Conservation (phyloP, 1,140 invertebrate species). For the Trigoniulus corallinus region DNA sequence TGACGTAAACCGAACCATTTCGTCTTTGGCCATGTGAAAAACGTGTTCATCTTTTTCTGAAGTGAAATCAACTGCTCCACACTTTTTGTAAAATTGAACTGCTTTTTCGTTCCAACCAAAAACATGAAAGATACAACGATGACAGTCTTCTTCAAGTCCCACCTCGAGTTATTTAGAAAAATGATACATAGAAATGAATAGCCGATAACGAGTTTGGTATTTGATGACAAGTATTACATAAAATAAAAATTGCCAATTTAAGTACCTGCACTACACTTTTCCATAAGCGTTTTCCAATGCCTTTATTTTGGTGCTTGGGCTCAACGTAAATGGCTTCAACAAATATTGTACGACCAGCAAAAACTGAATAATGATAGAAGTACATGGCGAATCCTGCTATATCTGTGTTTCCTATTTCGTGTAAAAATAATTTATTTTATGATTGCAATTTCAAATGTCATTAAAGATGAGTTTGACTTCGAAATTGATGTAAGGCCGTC, state of each 20-base stretch:
- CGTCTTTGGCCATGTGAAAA: constrained; percentile 37
- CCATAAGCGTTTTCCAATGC: constrained; percentile 52
- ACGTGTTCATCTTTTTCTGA: constrained; percentile 46
- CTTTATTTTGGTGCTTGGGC: constrained; percentile 37
- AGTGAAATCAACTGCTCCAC: constrained; percentile 48
- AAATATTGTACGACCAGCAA: constrained; percentile 51
- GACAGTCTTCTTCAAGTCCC: constrained; percentile 35
- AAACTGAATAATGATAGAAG: constrained; percentile 59
- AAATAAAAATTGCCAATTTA: background rate
- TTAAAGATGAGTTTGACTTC: too few relatives aligned
- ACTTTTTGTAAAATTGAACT: constrained; percentile 47
- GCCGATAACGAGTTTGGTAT: background rate
- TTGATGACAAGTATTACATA: background rate
- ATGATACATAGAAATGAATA: background rate
- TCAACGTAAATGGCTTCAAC: constrained; percentile 70
- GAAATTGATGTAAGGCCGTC: too few relatives aligned
- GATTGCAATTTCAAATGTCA: too few relatives aligned
- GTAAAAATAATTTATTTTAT: too few relatives aligned
- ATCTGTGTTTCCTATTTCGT: too few relatives aligned
- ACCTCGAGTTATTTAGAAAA: constrained; percentile 28
- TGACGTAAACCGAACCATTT: constrained; percentile 25
- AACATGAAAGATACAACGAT: constrained; percentile 53
- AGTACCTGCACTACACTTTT: constrained; percentile 45
- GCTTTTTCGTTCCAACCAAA: constrained; percentile 63
- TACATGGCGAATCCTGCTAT: constrained; percentile 51